Conservation (phyloP, 1,140 invertebrate species). For the Solenopsis invicta region DNA sequence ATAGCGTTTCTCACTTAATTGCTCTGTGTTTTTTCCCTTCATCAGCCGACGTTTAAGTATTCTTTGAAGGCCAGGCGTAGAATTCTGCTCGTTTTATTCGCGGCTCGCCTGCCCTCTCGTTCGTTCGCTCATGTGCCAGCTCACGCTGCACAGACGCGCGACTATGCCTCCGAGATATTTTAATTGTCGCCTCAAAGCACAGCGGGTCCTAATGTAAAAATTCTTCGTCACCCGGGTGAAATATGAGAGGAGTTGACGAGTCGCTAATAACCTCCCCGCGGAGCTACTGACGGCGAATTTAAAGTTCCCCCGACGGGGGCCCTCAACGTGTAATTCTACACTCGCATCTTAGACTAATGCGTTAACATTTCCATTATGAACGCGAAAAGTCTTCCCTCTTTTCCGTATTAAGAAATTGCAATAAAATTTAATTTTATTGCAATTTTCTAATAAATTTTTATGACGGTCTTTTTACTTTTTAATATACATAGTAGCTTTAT, state of each 20-base stretch:
- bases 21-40: slow-evolving; percentile 55
- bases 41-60: slow-evolving; percentile 63
- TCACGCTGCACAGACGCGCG: slow-evolving; percentile 69
- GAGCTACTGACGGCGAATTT: slow-evolving; percentile 62
- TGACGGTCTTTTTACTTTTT: neutral
- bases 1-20: slow-evolving; percentile 70
- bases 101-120: slow-evolving; percentile 43
- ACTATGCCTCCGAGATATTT: slow-evolving; percentile 78
- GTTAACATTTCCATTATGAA: neutral
- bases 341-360: slow-evolving; percentile 33
- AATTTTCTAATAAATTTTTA: neutral
- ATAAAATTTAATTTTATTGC: neutral
- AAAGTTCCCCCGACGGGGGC: slow-evolving; percentile 66
- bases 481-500: neutral
- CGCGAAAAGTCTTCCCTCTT: neutral
- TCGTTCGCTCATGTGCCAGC: slow-evolving; percentile 62
- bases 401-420: neutral
- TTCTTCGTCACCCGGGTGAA: slow-evolving; percentile 77
- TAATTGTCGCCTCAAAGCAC: slow-evolving; percentile 79
- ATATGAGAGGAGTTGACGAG: slow-evolving; percentile 77
- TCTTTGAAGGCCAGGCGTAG: slow-evolving; percentile 76
- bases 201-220: slow-evolving; percentile 72
- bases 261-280: slow-evolving; percentile 76
- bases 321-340: slow-evolving; percentile 20
- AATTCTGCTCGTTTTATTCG: slow-evolving; percentile 79